A percentile compares a stretch with the other conserved stretches of the same genome.
Evolutionary conservation across 2,113 vertebrate species (phyloP).

Genomic region (Smithornis capensis): DNA sequence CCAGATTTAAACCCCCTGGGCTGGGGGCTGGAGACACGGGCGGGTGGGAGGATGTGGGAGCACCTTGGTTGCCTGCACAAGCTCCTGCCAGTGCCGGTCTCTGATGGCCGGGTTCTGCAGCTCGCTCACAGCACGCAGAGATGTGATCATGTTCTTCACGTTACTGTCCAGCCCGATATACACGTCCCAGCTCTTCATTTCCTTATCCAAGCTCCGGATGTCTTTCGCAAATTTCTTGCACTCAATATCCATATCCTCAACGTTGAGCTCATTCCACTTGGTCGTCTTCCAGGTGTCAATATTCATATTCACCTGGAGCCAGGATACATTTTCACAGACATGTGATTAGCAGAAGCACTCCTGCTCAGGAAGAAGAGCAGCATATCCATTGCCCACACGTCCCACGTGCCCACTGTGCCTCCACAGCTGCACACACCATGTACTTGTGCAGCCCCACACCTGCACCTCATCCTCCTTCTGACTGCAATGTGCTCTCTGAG

Average conservation of each 20-base stretch:
- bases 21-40: not conserved
- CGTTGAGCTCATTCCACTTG: conserved; percentile 71
- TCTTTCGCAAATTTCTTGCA: conserved; percentile 79
- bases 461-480: not conserved
- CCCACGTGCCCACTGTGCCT: fast-evolving
- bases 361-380: not conserved
- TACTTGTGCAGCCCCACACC: fast-evolving
- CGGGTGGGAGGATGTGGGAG: not conserved
- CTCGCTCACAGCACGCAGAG: conserved; percentile 68
- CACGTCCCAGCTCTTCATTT: conserved; percentile 71
- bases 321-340: fast-evolving
- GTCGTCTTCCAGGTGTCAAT: conserved; percentile 74
- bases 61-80: conserved; percentile 77
- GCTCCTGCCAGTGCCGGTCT: conserved; percentile 78
- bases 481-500: not conserved
- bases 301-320: conserved; percentile 65
- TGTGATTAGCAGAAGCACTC: fast-evolving
- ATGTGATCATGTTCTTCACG: conserved; percentile 73
- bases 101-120: conserved; percentile 79
- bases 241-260: conserved; percentile 76
- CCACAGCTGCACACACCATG: fast-evolving
- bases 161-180: conserved; percentile 73
- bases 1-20: not conserved
- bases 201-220: conserved; percentile 70
- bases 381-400: fast-evolving